Conservation (phyloP, 2,888 invertebrate genomes). For the Salpingus planirostris region DNA sequence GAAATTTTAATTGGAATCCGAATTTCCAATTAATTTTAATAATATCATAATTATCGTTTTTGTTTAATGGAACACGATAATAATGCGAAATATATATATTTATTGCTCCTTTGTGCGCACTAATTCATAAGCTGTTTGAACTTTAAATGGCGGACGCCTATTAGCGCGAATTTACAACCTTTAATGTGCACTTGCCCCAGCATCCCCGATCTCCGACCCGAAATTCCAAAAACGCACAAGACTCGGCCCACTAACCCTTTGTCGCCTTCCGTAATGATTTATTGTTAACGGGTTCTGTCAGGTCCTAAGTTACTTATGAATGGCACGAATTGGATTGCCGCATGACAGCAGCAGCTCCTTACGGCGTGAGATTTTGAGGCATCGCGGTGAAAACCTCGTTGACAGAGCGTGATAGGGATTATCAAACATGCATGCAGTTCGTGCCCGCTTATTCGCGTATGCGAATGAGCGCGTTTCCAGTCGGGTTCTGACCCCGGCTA, state of each 20-base stretch:
- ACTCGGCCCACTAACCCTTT: no score
- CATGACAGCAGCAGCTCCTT: slow-evolving; percentile 6
- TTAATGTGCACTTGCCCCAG: no score
- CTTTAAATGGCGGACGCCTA: slow-evolving; percentile 3
- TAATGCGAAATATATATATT: slow-evolving; percentile 10
- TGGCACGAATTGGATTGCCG: slow-evolving; percentile 6
- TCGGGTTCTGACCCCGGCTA: no score
- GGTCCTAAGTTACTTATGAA: slow-evolving; percentile 4
- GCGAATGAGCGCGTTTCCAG: no score
- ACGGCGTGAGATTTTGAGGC: slow-evolving; percentile 4
- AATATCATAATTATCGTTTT: slow-evolving; percentile 14
- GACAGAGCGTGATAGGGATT: slow-evolving; percentile 23
- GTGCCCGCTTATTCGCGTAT: no score
- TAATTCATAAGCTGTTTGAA: slow-evolving; percentile 8
- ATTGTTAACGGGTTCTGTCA: slow-evolving; percentile 2
- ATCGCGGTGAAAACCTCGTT: slow-evolving; percentile 17
- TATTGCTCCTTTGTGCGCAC: slow-evolving; percentile 7
- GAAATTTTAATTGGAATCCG: slow-evolving; percentile 18
- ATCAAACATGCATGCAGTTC: slow-evolving; percentile 25
- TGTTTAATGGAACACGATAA: slow-evolving; percentile 12
- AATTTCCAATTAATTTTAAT: slow-evolving; percentile 20
- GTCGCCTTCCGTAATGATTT: no score
- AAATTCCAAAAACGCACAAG: no score
- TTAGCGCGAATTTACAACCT: slow-evolving; percentile 4
- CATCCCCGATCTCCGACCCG: no score